Evolutionary conservation across 2,888 invertebrate species (phyloP).

Genomic region (Parascotia fuliginaria): DNA sequence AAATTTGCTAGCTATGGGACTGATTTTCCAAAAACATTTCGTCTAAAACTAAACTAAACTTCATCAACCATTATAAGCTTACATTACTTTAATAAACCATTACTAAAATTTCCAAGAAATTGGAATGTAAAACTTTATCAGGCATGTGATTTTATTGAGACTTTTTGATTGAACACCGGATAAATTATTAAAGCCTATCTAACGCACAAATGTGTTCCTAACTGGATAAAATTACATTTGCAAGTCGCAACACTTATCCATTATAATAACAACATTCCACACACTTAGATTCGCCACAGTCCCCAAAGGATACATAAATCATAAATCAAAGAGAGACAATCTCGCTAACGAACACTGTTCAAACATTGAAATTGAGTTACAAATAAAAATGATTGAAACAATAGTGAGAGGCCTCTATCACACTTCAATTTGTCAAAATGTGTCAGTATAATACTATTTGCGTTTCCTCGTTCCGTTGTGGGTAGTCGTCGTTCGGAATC

Average conservation of each 20-base stretch:
- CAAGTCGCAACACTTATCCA: slow-evolving; percentile 15
- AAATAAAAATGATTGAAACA: slow-evolving; percentile 74
- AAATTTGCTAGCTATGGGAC: too few species aligned
- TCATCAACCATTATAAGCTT: too few species aligned
- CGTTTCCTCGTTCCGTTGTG: slow-evolving; percentile 48
- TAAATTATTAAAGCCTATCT: slow-evolving; percentile 24
- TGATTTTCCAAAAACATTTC: too few species aligned
- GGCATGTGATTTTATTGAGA: neutral
- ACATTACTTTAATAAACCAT: too few species aligned
- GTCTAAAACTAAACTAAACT: too few species aligned
- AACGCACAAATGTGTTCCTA: slow-evolving; percentile 32
- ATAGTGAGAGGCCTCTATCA: slow-evolving; percentile 63
- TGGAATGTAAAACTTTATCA: neutral
- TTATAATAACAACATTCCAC: slow-evolving; percentile 42
- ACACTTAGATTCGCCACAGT: slow-evolving; percentile 61
- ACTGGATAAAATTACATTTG: slow-evolving; percentile 31
- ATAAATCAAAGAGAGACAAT: slow-evolving; percentile 76
- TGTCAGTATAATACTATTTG: slow-evolving; percentile 65
- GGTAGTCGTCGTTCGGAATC: slow-evolving; percentile 45
- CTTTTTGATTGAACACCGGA: slow-evolving; percentile 14
- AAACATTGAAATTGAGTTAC: slow-evolving; percentile 72
- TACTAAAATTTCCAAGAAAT: too few species aligned
- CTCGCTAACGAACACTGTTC: slow-evolving; percentile 79
- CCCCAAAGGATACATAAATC: slow-evolving; percentile 66
- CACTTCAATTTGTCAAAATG: slow-evolving; percentile 76